phyloP scores from a whole-genome alignment of 2,797 vertebrate genomes.

The Poliocrania exsul region DNA sequence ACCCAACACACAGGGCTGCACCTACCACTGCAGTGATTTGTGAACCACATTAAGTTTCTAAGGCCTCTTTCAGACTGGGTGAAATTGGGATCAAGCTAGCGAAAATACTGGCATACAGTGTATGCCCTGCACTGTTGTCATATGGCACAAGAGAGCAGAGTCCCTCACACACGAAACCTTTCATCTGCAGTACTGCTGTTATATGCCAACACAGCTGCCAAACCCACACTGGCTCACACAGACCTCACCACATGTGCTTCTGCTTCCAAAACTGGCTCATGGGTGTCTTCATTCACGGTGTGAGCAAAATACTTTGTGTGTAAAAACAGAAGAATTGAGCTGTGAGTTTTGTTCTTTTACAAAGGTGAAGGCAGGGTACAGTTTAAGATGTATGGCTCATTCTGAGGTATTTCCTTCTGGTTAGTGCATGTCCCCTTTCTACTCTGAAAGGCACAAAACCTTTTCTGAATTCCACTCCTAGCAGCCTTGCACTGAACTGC shows the following conservation, averaged over 20 bases:
- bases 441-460: background rate
- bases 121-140: background rate
- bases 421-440: background rate
- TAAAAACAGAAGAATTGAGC: background rate
- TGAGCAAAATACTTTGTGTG: background rate
- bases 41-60: background rate
- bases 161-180: background rate
- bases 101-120: background rate
- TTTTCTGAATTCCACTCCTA: background rate
- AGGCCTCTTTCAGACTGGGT: background rate
- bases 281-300: background rate
- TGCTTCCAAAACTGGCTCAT: background rate
- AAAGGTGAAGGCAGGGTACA: background rate
- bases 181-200: background rate
- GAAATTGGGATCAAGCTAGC: background rate
- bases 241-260: background rate
- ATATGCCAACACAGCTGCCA: background rate
- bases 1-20: background rate
- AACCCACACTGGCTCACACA: background rate
- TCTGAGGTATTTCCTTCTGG: background rate
- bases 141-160: background rate
- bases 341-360: background rate
- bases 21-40: background rate
- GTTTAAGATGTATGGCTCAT: background rate
- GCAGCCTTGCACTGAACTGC: background rate